Evolutionary conservation across 2,113 vertebrate genomes (phyloP), one percentile per base, ranked within the genome.

Genomic region (Anas platyrhynchos): DNA sequence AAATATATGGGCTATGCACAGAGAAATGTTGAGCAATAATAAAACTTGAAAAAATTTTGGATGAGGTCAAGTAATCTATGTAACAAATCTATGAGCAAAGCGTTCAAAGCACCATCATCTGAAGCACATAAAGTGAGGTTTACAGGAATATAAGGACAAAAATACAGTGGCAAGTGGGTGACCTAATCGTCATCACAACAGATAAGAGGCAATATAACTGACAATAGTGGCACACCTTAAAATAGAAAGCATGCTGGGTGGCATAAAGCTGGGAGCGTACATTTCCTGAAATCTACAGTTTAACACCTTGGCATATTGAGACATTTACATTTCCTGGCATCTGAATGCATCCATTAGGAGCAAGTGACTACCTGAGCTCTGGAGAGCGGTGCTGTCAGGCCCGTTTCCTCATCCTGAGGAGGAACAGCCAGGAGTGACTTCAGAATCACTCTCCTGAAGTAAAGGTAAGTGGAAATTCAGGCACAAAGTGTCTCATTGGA

Each of bases 381-480:
- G 52, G 50, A 77, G 29, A 44, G 9, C 1, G 1, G 36, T 61
- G 58, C 61, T 7, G 4, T 77, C 76, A 83, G 61, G 72, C 76
- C 23, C 0, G 1, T 58, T 94, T 78, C 83, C 93, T 96, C 74
- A 76, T 58, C 58, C 21, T 4, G 32, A 91, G 75, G 21, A 90
- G 32, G 26, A 71, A 13, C 4, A 2, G 85, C 80, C 88, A 95
- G 82, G 44, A 84, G 62, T 59, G 62, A 92, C 72, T 56, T 93
- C 74, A 89, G 62, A 93, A 80, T 44, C 38, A 34, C 23, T 77
- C 72, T 63, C 65, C 63, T 83, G 48, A 96, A 94, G 78, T 26
- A 80, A 76, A 88, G 55, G 52, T 82, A 90, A 91, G 22, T 16
- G 63, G 71, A 86, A 94, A 82, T 4, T 15, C 77, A 91, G 66